Evolutionary conservation across 2,797 vertebrate genomes (phyloP).

Genomic region (Galago senegalensis): DNA sequence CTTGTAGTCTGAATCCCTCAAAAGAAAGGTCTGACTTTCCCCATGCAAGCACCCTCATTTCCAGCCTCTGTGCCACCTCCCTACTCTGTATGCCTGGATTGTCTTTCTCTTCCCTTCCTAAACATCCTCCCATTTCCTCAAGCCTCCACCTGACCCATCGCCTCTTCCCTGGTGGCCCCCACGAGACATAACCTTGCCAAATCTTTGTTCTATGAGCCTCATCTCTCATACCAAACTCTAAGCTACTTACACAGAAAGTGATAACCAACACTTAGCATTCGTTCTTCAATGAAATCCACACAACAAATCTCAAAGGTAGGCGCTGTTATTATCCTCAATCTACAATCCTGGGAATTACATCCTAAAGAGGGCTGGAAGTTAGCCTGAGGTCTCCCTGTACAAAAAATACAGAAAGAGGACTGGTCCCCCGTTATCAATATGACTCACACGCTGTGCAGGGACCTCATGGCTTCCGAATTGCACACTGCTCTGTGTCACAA

Average conservation of each 20-base stretch:
- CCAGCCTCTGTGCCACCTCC: background rate
- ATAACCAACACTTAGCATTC: background rate
- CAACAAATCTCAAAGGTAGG: background rate
- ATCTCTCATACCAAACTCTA: background rate
- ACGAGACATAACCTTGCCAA: background rate
- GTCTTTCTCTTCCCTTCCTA: background rate
- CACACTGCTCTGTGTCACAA: background rate
- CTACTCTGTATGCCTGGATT: background rate
- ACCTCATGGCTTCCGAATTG: background rate
- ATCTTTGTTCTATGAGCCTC: background rate
- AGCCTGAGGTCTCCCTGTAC: background rate
- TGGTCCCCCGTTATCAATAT: fast-evolving
- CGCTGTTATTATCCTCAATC: background rate
- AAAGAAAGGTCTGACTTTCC: too few relatives aligned
- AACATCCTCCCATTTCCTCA: background rate
- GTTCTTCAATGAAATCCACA: background rate
- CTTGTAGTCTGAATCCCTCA: fast-evolving
- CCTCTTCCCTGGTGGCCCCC: background rate
- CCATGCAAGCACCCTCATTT: background rate
- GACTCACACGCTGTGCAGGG: background rate
- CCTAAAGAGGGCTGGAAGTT: background rate
- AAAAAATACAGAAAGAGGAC: background rate
- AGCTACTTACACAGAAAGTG: conserved; percentile 41
- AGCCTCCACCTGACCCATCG: background rate
- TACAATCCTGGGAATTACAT: background rate